phyloP scores from a whole-genome alignment of 2,888 invertebrate genomes.

The Pandemis cinnamomeana region DNA sequence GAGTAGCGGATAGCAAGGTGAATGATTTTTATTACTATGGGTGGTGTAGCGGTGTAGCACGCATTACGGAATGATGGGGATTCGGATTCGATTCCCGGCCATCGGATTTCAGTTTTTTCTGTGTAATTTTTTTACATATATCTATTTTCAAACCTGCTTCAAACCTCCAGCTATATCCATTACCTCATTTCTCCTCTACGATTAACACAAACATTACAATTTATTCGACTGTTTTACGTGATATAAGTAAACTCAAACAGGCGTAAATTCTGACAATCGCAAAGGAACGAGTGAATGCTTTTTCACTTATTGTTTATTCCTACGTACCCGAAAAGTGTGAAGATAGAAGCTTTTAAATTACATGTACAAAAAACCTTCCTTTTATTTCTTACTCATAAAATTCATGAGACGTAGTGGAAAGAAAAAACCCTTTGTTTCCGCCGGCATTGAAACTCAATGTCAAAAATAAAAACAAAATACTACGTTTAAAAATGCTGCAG shows the following conservation, averaged over 20 bases:
- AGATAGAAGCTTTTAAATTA: slow-evolving; percentile 28
- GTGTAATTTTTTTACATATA: too few species aligned
- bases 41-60: too few species aligned
- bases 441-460: slow-evolving; percentile 18
- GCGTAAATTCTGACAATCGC: background rate
- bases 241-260: background rate
- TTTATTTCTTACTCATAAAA: slow-evolving; percentile 31
- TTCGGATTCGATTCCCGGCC: too few species aligned
- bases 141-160: background rate
- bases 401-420: slow-evolving; percentile 33
- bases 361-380: slow-evolving; percentile 28
- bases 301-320: slow-evolving; percentile 5
- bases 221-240: background rate
- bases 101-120: too few species aligned
- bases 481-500: slow-evolving; percentile 22
- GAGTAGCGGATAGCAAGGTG: too few species aligned
- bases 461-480: slow-evolving; percentile 21
- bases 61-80: too few species aligned
- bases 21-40: too few species aligned
- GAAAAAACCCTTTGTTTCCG: slow-evolving; percentile 23
- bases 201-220: background rate
- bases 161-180: background rate
- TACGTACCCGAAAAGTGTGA: slow-evolving; percentile 9
- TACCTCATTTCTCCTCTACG: background rate
- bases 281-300: background rate